Percentiles rank a stretch among this genome's conserved stretches.
Evolutionary conservation across 2,888 invertebrate species (phyloP).

Genomic region (Drosophila hamatofila): DNA sequence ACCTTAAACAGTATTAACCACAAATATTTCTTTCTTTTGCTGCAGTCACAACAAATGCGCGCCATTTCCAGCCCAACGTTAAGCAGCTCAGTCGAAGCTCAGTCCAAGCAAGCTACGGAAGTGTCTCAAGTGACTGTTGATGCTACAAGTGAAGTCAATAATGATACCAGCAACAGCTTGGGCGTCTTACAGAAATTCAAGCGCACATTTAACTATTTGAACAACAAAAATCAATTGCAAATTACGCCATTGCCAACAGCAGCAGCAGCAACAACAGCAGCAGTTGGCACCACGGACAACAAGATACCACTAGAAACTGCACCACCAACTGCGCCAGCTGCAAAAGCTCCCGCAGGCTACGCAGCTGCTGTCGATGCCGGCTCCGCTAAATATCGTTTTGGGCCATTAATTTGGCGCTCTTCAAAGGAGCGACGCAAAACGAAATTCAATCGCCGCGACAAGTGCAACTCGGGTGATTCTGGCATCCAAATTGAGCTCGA

Average conservation of each 20-base stretch:
- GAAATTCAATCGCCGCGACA: slow-evolving; percentile 89
- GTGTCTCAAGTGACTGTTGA: not conserved
- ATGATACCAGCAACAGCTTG: slow-evolving; percentile 29
- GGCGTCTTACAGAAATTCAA: slow-evolving; percentile 90
- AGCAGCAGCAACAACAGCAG: slow-evolving; percentile 19
- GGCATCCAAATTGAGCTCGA: slow-evolving; percentile 89
- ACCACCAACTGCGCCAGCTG: slow-evolving; percentile 27
- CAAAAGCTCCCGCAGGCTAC: not conserved
- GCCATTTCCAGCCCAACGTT: slow-evolving; percentile 85
- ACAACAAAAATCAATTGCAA: slow-evolving; percentile 72
- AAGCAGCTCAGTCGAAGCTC: slow-evolving; percentile 57
- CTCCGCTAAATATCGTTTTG: slow-evolving; percentile 87
- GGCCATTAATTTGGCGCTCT: slow-evolving; percentile 90
- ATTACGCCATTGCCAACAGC: slow-evolving; percentile 54
- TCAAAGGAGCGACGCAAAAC: slow-evolving; percentile 90
- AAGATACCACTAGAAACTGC: slow-evolving; percentile 34
- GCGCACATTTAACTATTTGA: slow-evolving; percentile 88
- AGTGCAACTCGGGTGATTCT: slow-evolving; percentile 91
- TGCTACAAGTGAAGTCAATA: slow-evolving; percentile 21
- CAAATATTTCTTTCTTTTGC: slow-evolving; percentile 1
- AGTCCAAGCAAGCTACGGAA: slow-evolving; percentile 16
- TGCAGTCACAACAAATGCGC: slow-evolving; percentile 84
- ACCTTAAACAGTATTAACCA: not conserved
- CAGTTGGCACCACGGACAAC: slow-evolving; percentile 8
- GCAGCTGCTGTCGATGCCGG: slow-evolving; percentile 44